phyloP scores from a whole-genome alignment of 2,888 invertebrate genomes.

The Perithous albicinctus region DNA sequence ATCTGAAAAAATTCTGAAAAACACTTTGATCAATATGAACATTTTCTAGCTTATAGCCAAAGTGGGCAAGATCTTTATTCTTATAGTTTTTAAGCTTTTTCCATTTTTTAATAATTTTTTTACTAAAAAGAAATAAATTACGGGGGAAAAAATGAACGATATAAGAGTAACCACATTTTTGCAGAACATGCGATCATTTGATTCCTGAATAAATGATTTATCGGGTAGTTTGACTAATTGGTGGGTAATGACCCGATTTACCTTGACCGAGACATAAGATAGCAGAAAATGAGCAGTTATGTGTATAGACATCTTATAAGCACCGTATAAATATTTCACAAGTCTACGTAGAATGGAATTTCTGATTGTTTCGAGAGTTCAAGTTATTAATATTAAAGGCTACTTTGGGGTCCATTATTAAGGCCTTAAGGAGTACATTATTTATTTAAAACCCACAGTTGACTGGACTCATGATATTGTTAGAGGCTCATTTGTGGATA shows the following conservation, averaged over 20 bases:
- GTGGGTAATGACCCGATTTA: neutral
- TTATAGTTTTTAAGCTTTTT: no score
- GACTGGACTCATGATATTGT: neutral
- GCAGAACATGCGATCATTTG: conserved; percentile 12
- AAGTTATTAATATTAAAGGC: neutral
- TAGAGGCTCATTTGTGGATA: no score
- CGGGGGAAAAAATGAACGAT: neutral
- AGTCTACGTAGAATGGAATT: neutral
- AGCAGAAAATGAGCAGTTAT: neutral
- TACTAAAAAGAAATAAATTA: no score
- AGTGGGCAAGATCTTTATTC: no score
- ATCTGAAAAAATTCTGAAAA: no score
- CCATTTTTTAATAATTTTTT: no score
- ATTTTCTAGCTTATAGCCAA: no score
- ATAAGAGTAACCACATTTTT: neutral
- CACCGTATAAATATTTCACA: neutral
- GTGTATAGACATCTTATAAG: neutral
- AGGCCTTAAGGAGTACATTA: neutral
- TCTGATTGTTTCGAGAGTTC: neutral
- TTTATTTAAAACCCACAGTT: neutral
- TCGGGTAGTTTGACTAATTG: neutral
- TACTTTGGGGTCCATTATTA: neutral
- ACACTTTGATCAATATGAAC: no score
- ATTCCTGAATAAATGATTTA: conserved; percentile 22
- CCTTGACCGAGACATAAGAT: neutral